Percentiles rank a stretch among this genome's conserved stretches.
These are phyloP conservation scores for Desmophyllum pertusum DNA, from an alignment of 92 coral and sea anemone genomes.

Conservation along the genomic window DNA sequence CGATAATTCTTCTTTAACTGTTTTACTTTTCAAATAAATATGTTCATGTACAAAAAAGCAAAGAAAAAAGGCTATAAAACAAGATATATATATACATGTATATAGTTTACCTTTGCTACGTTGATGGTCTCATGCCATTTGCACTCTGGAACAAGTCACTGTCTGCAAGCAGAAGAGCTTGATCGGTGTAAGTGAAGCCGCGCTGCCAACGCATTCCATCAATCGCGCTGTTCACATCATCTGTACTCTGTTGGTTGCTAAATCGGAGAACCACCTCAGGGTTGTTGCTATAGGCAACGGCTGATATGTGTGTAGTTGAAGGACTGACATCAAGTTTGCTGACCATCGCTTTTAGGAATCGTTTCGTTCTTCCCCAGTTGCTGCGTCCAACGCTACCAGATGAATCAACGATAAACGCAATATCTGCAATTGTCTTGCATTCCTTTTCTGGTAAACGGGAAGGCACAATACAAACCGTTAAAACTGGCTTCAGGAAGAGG, in stretches of 20 bases:
- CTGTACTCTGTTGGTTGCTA: slow-evolving; percentile 29
- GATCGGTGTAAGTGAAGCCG: slow-evolving; percentile 45
- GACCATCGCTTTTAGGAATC: slow-evolving; percentile 54
- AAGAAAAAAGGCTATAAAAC: no score
- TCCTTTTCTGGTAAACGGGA: slow-evolving; percentile 30
- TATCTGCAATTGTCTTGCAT: slow-evolving; percentile 59
- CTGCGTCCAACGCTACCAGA: slow-evolving; percentile 71
- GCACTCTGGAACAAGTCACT: slow-evolving; percentile 21
- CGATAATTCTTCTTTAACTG: no score
- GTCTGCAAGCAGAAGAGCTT: slow-evolving; percentile 41
- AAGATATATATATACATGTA: no score
- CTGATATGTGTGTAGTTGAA: slow-evolving; percentile 64
- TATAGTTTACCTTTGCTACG: slow-evolving; percentile 39
- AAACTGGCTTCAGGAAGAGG: no score
- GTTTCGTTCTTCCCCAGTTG: slow-evolving; percentile 67
- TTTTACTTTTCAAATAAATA: no score
- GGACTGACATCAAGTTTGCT: slow-evolving; percentile 67
- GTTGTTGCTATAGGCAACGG: slow-evolving; percentile 61
- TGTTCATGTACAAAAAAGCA: no score
- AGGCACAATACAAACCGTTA: no score
- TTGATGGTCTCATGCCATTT: slow-evolving; percentile 45
- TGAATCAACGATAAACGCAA: slow-evolving; percentile 71
- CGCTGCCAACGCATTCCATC: slow-evolving; percentile 44
- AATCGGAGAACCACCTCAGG: slow-evolving; percentile 56
- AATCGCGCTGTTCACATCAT: slow-evolving; percentile 2